Evolutionary conservation across 1,140 invertebrate genomes (phyloP).

Genomic region (Apis dorsata): DNA sequence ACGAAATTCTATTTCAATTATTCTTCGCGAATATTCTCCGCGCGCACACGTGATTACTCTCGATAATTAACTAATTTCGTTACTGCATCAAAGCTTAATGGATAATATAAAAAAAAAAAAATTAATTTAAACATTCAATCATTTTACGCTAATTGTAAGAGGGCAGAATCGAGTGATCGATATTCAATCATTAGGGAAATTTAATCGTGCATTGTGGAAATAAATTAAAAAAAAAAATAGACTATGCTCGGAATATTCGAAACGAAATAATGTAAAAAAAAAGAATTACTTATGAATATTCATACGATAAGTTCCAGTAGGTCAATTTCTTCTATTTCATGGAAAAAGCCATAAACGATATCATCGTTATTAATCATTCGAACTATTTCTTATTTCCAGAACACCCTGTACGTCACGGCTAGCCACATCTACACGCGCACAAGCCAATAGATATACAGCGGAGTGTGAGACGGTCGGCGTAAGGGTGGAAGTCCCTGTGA

Average conservation of each 20-base stretch:
- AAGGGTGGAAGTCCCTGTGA: conserved; percentile 54
- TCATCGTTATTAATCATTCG: not conserved
- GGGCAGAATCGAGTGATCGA: too few species aligned
- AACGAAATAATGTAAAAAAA: too few species aligned
- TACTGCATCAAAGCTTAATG: not conserved
- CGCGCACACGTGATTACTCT: too few species aligned
- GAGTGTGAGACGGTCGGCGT: conserved; percentile 46
- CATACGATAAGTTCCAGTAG: too few species aligned
- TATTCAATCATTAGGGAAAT: too few species aligned
- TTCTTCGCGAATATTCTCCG: not conserved
- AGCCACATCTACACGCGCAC: conserved; percentile 12
- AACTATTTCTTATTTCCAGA: conserved; percentile 1
- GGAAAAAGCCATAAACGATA: not conserved
- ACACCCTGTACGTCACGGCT: conserved; percentile 13
- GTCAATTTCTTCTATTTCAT: not conserved
- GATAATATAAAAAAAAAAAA: too few species aligned
- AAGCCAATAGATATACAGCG: conserved; percentile 25
- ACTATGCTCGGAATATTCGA: too few species aligned
- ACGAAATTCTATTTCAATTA: not conserved
- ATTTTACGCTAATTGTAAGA: too few species aligned
- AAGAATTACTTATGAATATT: too few species aligned
- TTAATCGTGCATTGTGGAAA: too few species aligned
- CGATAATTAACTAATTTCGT: not conserved
- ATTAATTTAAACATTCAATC: too few species aligned
- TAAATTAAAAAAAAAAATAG: not conserved